Base-by-base conservation (phyloP, 2,888 invertebrate species). In the Drosophila eohydei region DNA sequence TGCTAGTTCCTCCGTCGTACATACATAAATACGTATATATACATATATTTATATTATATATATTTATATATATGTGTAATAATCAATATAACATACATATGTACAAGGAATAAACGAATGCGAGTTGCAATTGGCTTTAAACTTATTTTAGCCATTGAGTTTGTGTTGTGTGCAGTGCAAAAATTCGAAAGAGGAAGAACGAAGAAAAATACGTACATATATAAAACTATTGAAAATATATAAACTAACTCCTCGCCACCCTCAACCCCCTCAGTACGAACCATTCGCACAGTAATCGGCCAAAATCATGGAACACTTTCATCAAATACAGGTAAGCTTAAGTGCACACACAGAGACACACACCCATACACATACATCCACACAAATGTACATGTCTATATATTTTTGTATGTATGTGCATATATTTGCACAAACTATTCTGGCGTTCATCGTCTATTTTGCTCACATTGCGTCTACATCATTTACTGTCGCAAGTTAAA, bases 291-390 rank as follows among this genome's bases (percentile, higher is more conserved):
- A 58, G 57, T 43, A 67, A 78, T 68, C 73, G 71, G 59, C 65
- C 71, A 51, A 61, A 56, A 75, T 59, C 85, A 92, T 92, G 92
- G 92, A 92, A 85, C 92, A 92, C 80, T 92, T 92, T 91, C 92
- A 92, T 91, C 92, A 92, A 88, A 92, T 92, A 89, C 92, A 92
- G 92, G 92, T 92, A 89, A 92, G 92, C 89, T 89, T 81, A 80
- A 88, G 74, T 85, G 56, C 71, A 63, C 48, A 63, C 54, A 66
- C 51, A 50, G 28, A 63, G 41, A 66, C 41, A 46, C 30, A 46
- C 59, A 55, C 40, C 50, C 51, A 58, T 41, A 48, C 48, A 51
- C 44, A 63, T 48, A 51, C 50, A 46, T 36, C n/a, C 52, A 60
- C 32, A 30, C 38, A 36, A 21, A 71, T 12, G n/a, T 43, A 43